These are phyloP conservation scores for Takifugu bimaculatus DNA, from an alignment of 2,113 vertebrate species.

Conservation along the genomic window DNA sequence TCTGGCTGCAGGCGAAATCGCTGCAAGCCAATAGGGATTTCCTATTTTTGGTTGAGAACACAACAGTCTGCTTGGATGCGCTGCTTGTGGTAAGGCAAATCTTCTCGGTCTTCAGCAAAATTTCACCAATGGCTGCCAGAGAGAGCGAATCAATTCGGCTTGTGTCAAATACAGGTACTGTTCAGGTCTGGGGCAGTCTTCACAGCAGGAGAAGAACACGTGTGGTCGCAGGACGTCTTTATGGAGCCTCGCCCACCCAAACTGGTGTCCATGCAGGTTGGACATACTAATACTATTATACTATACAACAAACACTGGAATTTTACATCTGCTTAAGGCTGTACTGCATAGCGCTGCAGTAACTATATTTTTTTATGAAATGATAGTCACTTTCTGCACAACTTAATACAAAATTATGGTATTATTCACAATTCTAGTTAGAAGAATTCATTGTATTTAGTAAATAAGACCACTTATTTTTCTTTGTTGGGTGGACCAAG, in stretches of 20 bases:
- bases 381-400: constrained; percentile 87
- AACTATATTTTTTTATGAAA: constrained; percentile 77
- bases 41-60: constrained; percentile 62
- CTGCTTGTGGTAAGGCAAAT: constrained; percentile 39
- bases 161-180: neutral
- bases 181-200: constrained; percentile 46
- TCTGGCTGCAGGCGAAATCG: constrained; percentile 60
- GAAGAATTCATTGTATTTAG: constrained; percentile 60
- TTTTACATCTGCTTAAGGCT: constrained; percentile 77
- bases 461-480: constrained; percentile 78
- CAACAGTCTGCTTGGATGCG: constrained; percentile 21
- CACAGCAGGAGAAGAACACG: constrained; percentile 38
- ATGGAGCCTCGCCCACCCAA: constrained; percentile 69
- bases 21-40: constrained; percentile 55
- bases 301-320: constrained; percentile 79
- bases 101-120: constrained; percentile 27
- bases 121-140: constrained; percentile 8
- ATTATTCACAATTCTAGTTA: constrained; percentile 69
- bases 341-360: constrained; percentile 71
- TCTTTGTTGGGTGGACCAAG: constrained; percentile 66
- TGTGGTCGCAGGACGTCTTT: constrained; percentile 63
- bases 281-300: constrained; percentile 87
- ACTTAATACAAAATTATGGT: constrained; percentile 67
- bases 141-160: too few relatives aligned
- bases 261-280: constrained; percentile 85